A percentile compares a stretch with the other conserved stretches of the same genome.
Conservation (phyloP, 2,888 invertebrate species). For the Andricus curvator region DNA sequence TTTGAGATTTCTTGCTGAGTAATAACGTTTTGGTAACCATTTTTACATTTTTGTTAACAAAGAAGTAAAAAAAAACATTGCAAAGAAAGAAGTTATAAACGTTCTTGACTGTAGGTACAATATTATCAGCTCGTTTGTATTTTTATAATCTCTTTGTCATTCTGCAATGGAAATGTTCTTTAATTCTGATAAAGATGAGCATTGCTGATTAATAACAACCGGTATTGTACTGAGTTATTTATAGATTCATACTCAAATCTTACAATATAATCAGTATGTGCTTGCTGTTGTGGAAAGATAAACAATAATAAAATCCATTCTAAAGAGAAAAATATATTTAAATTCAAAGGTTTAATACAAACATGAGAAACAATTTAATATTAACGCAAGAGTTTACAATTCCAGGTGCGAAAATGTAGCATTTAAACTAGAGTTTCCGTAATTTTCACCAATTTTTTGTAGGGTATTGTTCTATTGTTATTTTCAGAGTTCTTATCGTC, state of each 20-base stretch:
- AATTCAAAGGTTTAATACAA: no score
- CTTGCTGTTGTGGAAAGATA: no score
- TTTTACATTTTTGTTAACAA: background rate
- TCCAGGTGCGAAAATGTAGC: no score
- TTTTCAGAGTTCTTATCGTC: background rate
- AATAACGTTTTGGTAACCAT: background rate
- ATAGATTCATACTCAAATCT: background rate
- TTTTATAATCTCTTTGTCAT: background rate
- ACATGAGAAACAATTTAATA: no score
- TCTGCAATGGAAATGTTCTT: background rate
- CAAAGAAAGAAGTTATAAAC: background rate
- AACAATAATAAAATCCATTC: no score
- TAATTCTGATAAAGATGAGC: background rate
- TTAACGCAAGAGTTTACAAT: no score
- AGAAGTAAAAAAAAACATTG: background rate
- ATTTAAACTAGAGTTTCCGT: background rate
- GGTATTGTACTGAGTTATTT: background rate
- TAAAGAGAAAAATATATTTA: background rate
- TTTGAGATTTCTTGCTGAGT: no score
- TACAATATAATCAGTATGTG: background rate
- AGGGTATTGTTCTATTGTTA: background rate
- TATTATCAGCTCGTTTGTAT: background rate
- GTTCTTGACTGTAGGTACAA: background rate
- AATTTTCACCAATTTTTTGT: background rate
- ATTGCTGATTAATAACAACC: background rate